phyloP scores from a whole-genome alignment of 1,140 invertebrate genomes.

The Platyura marginata region DNA sequence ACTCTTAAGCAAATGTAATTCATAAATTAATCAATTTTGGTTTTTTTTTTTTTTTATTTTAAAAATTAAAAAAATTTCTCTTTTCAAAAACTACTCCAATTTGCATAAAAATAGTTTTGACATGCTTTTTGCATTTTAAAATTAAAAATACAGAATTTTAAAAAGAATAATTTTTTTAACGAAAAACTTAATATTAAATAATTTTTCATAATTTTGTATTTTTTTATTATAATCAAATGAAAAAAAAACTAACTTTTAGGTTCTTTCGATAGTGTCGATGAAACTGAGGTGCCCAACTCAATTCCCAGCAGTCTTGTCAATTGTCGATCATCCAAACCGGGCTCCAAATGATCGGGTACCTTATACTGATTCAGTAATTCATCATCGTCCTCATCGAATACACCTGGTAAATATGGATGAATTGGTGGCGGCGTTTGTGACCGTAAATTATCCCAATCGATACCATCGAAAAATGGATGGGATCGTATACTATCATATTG shows the following conservation, averaged over 20 bases:
- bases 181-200: no score
- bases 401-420: conserved; percentile 65
- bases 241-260: not conserved
- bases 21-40: no score
- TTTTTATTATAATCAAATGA: no score
- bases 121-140: no score
- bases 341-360: conserved; percentile 61
- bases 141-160: no score
- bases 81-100: no score
- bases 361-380: conserved; percentile 39
- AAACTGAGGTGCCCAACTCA: conserved; percentile 32
- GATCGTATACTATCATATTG: conserved; percentile 65
- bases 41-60: no score
- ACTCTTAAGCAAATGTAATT: no score
- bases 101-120: no score
- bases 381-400: conserved; percentile 40
- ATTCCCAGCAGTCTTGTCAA: conserved; percentile 54
- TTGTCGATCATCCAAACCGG: conserved; percentile 67
- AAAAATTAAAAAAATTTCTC: no score
- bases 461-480: conserved; percentile 69
- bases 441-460: conserved; percentile 69
- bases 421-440: conserved; percentile 65
- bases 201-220: not conserved
- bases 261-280: conserved; percentile 2
- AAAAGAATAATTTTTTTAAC: no score